Evolutionary conservation across 1,140 invertebrate species (phyloP), one percentile per base, ranked within the genome.

Genomic region (Drosophila tani): DNA sequence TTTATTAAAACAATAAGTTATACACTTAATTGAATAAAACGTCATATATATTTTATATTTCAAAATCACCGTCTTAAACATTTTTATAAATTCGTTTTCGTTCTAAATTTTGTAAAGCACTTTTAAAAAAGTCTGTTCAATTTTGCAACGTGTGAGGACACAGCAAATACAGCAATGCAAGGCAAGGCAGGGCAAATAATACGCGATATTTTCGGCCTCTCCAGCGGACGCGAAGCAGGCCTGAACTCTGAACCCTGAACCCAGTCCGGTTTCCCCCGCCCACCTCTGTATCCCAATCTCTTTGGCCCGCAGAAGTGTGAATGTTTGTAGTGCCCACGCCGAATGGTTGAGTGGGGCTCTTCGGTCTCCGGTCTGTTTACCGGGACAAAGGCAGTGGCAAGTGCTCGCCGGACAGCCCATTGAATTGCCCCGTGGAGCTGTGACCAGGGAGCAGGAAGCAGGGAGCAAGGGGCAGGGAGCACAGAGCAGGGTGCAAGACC

Each of bases 161-260:
- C 43, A 57, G 73, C 62, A 66, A 62, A 55, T 35, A 53, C 19
- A 55, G 51, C 17, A 67, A 78, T 67, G 76, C 59, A 62, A 53
- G 77, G 67, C 29, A 67, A 68, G 78, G 64, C 45, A 60, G 56
- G 79, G 69, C 75, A 79, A 86, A 86, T 82, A 86, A 74, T 81
- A 74, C 84, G 76, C 83, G 80, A 86, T 85, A 81, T 85, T 85
- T 85, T 86, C 66, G 29, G 62, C 71, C 60, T 79, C 57, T 81
- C 57, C 57, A 81, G 69, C 41, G 60, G 55, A 45, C n/a, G 53
- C 19, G 41, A 19, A 45, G 56, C 55, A 70, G 51, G 47, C 14
- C 32, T 27, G 38, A 71, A 27, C 49, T 63, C 21, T 62, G 45
- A 53, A 62, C 74, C 29, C 47, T 58, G 29, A 55, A 41, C 17